Evolutionary conservation across 2,888 invertebrate genomes (phyloP), one percentile per base, ranked within the genome.

Genomic region (Ennomos fuscantarius): DNA sequence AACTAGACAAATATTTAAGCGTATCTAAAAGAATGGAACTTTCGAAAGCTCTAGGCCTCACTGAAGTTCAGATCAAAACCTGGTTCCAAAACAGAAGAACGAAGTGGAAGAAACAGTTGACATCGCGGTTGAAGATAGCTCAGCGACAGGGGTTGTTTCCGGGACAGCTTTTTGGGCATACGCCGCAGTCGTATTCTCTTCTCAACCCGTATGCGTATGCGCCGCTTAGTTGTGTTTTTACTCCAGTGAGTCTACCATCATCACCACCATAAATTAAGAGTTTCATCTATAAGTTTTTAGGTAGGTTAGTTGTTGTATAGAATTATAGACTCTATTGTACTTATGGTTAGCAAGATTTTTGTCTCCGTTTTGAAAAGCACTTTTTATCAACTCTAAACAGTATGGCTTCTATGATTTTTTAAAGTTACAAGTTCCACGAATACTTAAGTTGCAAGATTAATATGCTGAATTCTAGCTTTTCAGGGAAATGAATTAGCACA

Each of bases 31-130:
- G 99, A 51, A 96, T 98, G 95, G 98, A 99, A 73, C 92, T 99
- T 5, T 98, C 98, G 0, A 97, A 97, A 82, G 95, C 96, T 0
- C 86, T 99, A 34, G 96, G 95, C 66, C 93, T 99, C 42, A 98
- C 98, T 0, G 98, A 99, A 59, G 98, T 98, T 0, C 98, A 99
- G 89, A 98, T 99, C 68, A 99, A 99, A 83, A 98, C 98, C 0
- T 98, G 98, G 98, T 98, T 98, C 81, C 98, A 98, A 86, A 98
- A 99, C 81, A 93, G 99, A 56, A 93, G 99, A 62, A 99, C 99
- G 0, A 99, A 99, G 82, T 99, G 98, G 98, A 98, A 99, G 89
- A 99, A 99, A 75, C 99, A 99, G 78, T 88, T 99, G 73, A 98
- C 98, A 0, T 96, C 97, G 0, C 92, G 97, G 2, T 86, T 98